Conservation (phyloP, 2,888 invertebrate genomes). For the Peribatodes rhomboidaria region DNA sequence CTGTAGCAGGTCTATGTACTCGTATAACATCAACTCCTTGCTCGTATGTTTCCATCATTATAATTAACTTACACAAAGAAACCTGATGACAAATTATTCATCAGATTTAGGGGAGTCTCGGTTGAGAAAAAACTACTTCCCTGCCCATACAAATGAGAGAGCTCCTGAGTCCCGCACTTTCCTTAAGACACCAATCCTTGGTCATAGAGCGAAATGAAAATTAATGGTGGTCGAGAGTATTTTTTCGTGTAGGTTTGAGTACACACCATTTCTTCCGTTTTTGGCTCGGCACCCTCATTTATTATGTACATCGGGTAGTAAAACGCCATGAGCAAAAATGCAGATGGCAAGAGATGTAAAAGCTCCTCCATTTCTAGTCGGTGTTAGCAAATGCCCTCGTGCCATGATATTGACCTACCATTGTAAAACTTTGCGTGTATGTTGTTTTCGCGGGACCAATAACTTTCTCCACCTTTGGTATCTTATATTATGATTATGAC, state of each 20-base stretch:
- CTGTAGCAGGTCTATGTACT: no score
- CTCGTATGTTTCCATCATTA: conserved; percentile 10
- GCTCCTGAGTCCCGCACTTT: conserved; percentile 56
- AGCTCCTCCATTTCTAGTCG: conserved; percentile 33
- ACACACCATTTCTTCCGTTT: conserved; percentile 84
- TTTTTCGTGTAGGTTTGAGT: conserved; percentile 85
- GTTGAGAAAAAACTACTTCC: conserved; percentile 50
- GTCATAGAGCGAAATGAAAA: conserved; percentile 83
- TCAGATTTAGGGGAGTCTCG: conserved; percentile 49
- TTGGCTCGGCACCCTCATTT: conserved; percentile 81
- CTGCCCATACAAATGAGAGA: conserved; percentile 53
- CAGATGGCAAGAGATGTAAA: conserved; percentile 63
- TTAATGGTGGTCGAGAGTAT: conserved; percentile 83
- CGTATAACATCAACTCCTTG: no score
- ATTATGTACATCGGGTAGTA: conserved; percentile 77
- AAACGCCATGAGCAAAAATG: conserved; percentile 69
- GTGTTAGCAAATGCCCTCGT: conserved; percentile 42
- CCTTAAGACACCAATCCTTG: conserved; percentile 78
- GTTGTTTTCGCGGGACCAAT: no score
- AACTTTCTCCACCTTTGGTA: no score
- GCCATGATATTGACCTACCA: conserved; percentile 50
- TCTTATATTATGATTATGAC: conserved; percentile 6
- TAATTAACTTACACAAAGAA: conserved; percentile 29
- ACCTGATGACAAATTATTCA: conserved; percentile 37
- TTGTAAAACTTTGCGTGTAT: conserved; percentile 12